Base-by-base conservation (phyloP, 2,888 invertebrate species). In the Hoplodrina ambigua region DNA sequence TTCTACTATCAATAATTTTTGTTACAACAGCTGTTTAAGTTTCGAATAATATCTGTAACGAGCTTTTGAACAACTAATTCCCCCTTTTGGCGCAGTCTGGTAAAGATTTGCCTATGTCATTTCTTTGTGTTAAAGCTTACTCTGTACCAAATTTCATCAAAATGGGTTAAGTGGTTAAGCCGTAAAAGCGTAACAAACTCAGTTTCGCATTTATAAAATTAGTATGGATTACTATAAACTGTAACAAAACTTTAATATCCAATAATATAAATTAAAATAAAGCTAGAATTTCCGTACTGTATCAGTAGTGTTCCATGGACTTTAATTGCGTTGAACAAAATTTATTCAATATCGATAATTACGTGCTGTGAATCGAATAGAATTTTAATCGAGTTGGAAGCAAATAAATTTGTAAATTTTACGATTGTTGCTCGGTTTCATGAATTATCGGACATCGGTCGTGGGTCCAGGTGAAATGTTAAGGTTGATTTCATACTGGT, bases 291-390 rank as follows among this genome's bases (percentile, higher is more conserved):
- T 25, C 58, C 30, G 25, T 19, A 20, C 53, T 54, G 71, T 69
- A 60, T 49, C 46, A 6, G 55, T 55, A 72, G 76, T 54, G 67
- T 67, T 66, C 58, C 37, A 54, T 25, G 19, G 46, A 62, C 68
- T 55, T 68, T 70, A 63, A 78, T 70, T 66, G 53, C 19, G 49
- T 55, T n/a, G 20, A 60, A 44, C 41, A 30, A 68, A 79, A 83
- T 83, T 83, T 82, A 84, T 82, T 72, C 62, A 67, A 61, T 80
- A 74, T 72, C 78, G 78, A 83, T 84, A 80, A 78, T 80, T 73
- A 82, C 76, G 74, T 83, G 72, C 72, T 58, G 20, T 44, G 71
- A 82, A 80, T 77, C 61, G 78, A 76, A 70, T 76, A 68, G 71
- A 80, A 84, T 80, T 72, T 85, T 75, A 78, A 83, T 78, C 74